Conservation (phyloP, 2,888 invertebrate species). For the Cantharis flavilabris region DNA sequence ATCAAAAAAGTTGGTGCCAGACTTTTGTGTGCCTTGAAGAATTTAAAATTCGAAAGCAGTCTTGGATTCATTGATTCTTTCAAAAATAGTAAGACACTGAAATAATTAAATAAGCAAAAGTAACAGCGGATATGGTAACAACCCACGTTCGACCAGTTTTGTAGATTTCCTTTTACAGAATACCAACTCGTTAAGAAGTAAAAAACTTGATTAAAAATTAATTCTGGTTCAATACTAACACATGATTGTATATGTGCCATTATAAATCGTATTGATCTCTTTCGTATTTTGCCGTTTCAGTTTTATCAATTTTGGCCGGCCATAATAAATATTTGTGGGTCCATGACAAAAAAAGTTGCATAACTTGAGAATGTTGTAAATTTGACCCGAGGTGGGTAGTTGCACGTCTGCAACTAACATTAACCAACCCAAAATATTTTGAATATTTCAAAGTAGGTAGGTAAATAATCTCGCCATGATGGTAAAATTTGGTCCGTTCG, state of each 20-base stretch:
- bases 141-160: slow-evolving; percentile 11
- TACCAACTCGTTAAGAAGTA: neutral
- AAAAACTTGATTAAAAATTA: slow-evolving; percentile 12
- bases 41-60: neutral
- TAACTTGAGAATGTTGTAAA: neutral
- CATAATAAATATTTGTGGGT: neutral
- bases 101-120: slow-evolving; percentile 13
- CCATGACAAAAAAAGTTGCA: neutral
- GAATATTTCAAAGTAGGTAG: neutral
- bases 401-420: neutral
- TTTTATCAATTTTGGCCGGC: neutral
- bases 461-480: neutral
- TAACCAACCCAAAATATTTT: neutral
- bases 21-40: neutral
- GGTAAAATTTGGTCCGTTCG: neutral
- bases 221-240: slow-evolving; percentile 6
- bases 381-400: neutral
- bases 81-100: slow-evolving; percentile 15
- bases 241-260: neutral
- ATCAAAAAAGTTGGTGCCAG: neutral
- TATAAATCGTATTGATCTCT: neutral
- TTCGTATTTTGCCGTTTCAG: neutral
- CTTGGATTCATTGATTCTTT: neutral
- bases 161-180: slow-evolving; percentile 12
- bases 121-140: slow-evolving; percentile 13